Conservation (phyloP, 2,797 vertebrate genomes). For the Peromyscus eremicus region DNA sequence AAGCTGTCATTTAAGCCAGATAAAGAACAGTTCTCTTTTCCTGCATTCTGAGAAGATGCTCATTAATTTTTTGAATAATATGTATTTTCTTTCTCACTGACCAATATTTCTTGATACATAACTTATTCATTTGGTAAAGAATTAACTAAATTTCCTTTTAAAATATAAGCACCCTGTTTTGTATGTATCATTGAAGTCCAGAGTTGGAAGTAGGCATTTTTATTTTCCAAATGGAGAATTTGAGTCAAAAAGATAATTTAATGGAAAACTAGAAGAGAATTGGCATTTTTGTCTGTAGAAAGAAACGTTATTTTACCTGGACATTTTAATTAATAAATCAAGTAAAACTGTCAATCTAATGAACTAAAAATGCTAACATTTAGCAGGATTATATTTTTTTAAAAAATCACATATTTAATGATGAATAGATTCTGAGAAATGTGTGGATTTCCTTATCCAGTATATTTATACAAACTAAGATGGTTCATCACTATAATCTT, state of each 20-base stretch:
- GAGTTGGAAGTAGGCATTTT: conserved; percentile 33
- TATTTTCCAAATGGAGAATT: conserved; percentile 24
- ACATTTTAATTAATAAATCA: conserved; percentile 36
- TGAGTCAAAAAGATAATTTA: conserved; percentile 25
- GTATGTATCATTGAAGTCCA: conserved; percentile 23
- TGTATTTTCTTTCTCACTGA: background rate
- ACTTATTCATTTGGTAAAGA: conserved; percentile 18
- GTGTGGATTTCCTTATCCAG: background rate
- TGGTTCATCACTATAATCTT: background rate
- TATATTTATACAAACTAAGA: background rate
- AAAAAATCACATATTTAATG: background rate
- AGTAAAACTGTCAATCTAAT: conserved; percentile 20
- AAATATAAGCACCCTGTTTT: background rate
- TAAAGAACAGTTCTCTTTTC: background rate
- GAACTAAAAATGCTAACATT: conserved; percentile 1
- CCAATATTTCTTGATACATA: conserved; percentile 14
- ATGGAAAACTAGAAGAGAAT: conserved; percentile 2
- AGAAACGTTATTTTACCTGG: background rate
- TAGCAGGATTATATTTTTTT: background rate
- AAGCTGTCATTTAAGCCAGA: background rate
- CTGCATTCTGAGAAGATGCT: conserved; percentile 24
- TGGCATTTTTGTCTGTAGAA: conserved; percentile 17
- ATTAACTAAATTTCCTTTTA: conserved; percentile 6
- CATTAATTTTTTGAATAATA: background rate
- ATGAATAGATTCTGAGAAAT: background rate